phyloP scores from a whole-genome alignment of 1,140 invertebrate genomes.

The Eumaeus atala region DNA sequence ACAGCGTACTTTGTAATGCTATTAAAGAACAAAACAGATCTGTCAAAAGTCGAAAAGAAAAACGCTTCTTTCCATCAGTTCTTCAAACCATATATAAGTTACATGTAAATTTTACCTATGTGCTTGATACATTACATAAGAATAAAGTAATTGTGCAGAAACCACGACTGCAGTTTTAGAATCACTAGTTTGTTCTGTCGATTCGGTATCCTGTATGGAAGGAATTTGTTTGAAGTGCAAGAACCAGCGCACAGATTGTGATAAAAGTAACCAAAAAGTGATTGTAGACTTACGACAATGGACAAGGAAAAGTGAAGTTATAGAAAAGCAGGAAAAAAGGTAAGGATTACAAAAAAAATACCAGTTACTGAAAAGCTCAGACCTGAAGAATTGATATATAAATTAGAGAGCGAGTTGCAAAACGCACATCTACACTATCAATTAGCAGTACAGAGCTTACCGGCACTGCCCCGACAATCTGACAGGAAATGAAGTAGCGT shows the following conservation, averaged over 20 bases:
- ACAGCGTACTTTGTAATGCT: no score
- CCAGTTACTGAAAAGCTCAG: background rate
- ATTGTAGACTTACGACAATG: constrained; percentile 15
- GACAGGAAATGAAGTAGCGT: constrained; percentile 18
- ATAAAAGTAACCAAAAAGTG: constrained; percentile 9
- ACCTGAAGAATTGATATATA: constrained; percentile 16
- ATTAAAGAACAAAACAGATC: no score
- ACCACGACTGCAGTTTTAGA: constrained; percentile 9
- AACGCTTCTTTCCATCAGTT: no score
- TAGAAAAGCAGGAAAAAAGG: constrained; percentile 18
- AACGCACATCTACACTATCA: constrained; percentile 26
- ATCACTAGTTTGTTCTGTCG: background rate
- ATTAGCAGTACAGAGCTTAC: constrained; percentile 21
- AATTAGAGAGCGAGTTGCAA: constrained; percentile 17
- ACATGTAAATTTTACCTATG: constrained; percentile 9
- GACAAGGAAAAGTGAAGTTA: constrained; percentile 17
- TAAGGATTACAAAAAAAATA: constrained; percentile 18
- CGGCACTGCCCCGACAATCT: constrained; percentile 18
- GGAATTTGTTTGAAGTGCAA: constrained; percentile 11
- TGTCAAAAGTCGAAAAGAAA: no score
- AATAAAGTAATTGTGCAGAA: constrained; percentile 6
- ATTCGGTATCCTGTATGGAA: constrained; percentile 7
- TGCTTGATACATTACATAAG: constrained; percentile 6
- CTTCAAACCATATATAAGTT: constrained; percentile 14
- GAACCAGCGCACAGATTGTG: background rate